These are phyloP conservation scores for Tapirus terrestris DNA, from an alignment of 2,113 vertebrate genomes.

Conservation along the genomic window DNA sequence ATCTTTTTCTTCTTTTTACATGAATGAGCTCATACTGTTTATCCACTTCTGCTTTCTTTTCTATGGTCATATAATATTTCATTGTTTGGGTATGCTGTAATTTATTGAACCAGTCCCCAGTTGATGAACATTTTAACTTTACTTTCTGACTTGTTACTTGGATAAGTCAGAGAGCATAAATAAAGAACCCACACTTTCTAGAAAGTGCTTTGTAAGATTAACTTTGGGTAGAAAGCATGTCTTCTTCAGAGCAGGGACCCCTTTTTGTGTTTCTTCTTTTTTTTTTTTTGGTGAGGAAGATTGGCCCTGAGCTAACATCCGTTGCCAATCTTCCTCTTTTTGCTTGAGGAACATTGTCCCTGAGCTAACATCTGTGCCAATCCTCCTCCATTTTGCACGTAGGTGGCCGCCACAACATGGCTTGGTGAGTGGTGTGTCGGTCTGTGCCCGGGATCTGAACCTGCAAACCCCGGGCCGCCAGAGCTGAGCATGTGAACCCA, in stretches of 20 bases:
- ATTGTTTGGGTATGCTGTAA: not conserved
- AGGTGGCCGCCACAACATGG: too few species aligned
- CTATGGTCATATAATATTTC: not conserved
- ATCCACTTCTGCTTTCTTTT: not conserved
- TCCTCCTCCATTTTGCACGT: too few species aligned
- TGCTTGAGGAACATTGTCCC: too few species aligned
- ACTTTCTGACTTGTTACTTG: not conserved
- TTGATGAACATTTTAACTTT: slow-evolving; percentile 10
- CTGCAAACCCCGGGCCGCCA: too few species aligned
- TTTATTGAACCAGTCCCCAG: not conserved
- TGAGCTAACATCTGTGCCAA: too few species aligned
- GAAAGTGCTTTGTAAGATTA: slow-evolving; percentile 31
- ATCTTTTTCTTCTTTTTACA: not conserved
- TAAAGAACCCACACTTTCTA: not conserved
- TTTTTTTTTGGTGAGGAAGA: too few species aligned
- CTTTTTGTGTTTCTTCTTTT: not conserved
- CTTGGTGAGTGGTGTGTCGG: too few species aligned
- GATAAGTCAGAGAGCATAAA: not conserved
- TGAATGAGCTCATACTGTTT: not conserved
- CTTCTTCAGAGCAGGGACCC: not conserved
- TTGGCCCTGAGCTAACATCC: too few species aligned
- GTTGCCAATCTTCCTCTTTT: too few species aligned
- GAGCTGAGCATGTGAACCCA: too few species aligned
- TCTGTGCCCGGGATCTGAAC: too few species aligned
- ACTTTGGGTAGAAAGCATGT: not conserved